A percentile compares a stretch with the other conserved stretches of the same genome.
These are phyloP conservation scores for Phenganax marumi DNA, from an alignment of 92 coral and sea anemone genomes.

Conservation along the genomic window DNA sequence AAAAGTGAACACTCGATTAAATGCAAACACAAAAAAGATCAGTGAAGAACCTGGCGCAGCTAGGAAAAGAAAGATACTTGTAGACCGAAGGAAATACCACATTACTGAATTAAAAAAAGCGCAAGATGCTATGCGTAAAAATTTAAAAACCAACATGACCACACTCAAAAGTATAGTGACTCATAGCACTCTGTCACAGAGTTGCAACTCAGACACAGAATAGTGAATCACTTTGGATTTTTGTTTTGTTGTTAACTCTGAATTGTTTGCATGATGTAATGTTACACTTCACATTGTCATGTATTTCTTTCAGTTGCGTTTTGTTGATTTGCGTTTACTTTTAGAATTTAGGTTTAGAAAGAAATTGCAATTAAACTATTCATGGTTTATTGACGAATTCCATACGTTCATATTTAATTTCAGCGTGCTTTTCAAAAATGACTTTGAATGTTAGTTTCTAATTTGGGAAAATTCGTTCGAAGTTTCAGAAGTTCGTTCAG, in stretches of 20 bases:
- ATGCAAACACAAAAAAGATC: neutral
- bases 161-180: neutral
- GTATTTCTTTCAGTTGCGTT: neutral
- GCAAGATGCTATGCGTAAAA: conserved; percentile 36
- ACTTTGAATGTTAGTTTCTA: too few relatives aligned
- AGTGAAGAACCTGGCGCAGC: neutral
- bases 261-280: neutral
- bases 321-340: neutral
- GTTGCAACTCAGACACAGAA: conserved; percentile 3
- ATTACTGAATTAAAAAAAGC: conserved; percentile 38
- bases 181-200: too few relatives aligned
- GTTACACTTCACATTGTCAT: neutral
- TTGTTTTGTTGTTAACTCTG: neutral
- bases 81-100: conserved; percentile 25
- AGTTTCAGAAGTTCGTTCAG: too few relatives aligned
- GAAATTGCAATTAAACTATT: neutral
- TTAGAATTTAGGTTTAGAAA: neutral
- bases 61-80: conserved; percentile 22
- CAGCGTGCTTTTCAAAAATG: neutral
- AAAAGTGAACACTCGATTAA: conserved; percentile 3
- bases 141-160: conserved; percentile 17
- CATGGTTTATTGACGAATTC: neutral
- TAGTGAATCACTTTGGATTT: neutral
- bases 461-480: too few relatives aligned
- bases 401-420: neutral